A percentile compares a stretch with the other conserved stretches of the same genome.
Evolutionary conservation across 2,113 vertebrate species (phyloP).

Genomic region (Aptenodytes forsteri): DNA sequence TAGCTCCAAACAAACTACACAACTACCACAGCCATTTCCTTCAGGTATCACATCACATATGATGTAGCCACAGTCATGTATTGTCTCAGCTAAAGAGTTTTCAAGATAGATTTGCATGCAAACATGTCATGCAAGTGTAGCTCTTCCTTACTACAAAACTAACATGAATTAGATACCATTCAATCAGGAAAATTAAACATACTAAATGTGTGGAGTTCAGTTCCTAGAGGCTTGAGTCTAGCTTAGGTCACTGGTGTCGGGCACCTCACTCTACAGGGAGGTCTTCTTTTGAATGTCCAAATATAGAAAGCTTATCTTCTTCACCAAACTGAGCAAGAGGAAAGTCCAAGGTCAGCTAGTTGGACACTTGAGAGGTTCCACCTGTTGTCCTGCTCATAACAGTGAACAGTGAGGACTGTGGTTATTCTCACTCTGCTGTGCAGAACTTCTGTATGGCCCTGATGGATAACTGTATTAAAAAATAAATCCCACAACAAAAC

Average conservation of each 20-base stretch:
- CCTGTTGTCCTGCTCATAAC: neutral
- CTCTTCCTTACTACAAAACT: neutral
- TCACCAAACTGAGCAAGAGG: neutral
- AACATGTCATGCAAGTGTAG: neutral
- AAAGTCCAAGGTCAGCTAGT: neutral
- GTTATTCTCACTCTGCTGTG: neutral
- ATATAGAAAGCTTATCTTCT: neutral
- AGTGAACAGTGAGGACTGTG: neutral
- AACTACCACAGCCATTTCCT: neutral
- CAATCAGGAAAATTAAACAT: neutral
- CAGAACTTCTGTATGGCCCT: neutral
- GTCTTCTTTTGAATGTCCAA: neutral
- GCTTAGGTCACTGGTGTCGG: neutral
- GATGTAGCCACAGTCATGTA: neutral
- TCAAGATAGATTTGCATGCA: neutral
- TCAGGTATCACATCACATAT: neutral
- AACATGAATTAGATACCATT: neutral
- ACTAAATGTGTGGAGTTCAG: neutral
- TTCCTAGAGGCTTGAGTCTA: neutral
- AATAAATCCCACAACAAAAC: neutral
- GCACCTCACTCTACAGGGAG: neutral
- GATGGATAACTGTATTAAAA: neutral
- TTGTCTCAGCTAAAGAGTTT: neutral
- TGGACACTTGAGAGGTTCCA: neutral
- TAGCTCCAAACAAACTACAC: neutral